Evolutionary conservation across 2,797 vertebrate species (phyloP), one percentile per base, ranked within the genome.

Genomic region (Taenioides sp.): DNA sequence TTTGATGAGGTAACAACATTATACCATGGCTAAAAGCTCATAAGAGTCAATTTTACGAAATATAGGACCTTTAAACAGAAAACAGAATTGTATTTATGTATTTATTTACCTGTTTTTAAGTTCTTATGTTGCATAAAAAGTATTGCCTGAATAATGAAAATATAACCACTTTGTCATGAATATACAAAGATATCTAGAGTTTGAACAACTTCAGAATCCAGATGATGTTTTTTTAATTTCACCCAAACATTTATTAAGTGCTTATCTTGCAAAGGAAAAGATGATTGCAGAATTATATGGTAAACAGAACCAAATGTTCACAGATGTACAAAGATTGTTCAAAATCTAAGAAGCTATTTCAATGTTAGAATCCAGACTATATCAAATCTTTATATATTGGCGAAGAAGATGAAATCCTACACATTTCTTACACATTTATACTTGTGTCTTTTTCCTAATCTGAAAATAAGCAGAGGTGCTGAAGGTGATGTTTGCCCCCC

Each of bases 401-500:
- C 40, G 16, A 43, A 40, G 11, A 40, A 43, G 40, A 12, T 43
- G 40, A 47, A 47, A 18, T 10, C 11, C 17, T 4, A 61, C 17
- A 2, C 2, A 18, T 61, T 27, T 34, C 28, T 34, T 18, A 1
- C 55, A 58, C 34, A 12, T 25, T 28, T 7, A 52, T n/a, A 57
- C 54, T 12, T 25, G 10, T 10, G 2, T 27, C 11, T 54, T 20
- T 25, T 28, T 59, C 57, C 18, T 50, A 22, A 47, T 67, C 3
- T 54, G 17, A 12, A 52, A 17, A 67, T 67, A 67, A 31, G 49
- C 27, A 11, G 60, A 7, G 59, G 17, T n/a, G 60, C 2, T 52
- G 43, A 28, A 17, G 61, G 69, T 75, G 28, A 34, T 28, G 23
- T 73, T 50, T 58, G 3, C 54, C 18, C 69, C 70, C 2, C 9